Conservation (phyloP, 2,113 vertebrate genomes). For the Stercorarius parasiticus region DNA sequence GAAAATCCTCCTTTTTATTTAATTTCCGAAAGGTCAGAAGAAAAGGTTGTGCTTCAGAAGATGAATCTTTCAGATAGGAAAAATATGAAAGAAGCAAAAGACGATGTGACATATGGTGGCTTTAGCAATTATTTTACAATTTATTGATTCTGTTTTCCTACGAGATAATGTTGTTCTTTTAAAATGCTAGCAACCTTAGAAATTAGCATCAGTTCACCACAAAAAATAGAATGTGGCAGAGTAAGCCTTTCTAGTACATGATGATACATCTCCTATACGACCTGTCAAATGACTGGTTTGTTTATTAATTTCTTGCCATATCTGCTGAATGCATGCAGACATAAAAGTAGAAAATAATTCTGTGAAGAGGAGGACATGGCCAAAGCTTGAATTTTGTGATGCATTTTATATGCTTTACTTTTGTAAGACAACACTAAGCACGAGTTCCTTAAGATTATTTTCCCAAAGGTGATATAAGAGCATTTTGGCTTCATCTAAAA, state of each 20-base stretch:
- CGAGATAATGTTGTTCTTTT: neutral
- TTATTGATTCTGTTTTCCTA: neutral
- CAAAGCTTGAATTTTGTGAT: neutral
- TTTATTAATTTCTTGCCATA: neutral
- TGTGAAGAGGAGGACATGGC: neutral
- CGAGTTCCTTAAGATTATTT: neutral
- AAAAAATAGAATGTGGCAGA: neutral
- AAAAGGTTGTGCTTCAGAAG: conserved; percentile 1
- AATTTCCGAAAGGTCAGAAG: conserved; percentile 25
- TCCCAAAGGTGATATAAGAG: neutral
- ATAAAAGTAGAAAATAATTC: neutral
- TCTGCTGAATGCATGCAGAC: neutral
- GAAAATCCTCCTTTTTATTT: conserved; percentile 25
- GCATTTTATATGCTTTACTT: neutral
- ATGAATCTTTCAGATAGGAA: neutral
- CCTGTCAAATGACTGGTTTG: neutral
- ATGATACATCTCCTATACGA: neutral
- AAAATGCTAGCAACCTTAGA: neutral
- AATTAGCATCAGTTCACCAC: neutral
- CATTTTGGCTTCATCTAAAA: neutral
- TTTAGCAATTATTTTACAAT: conserved; percentile 12
- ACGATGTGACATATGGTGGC: neutral
- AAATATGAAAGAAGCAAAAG: neutral
- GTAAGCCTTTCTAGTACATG: neutral
- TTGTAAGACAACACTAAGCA: neutral